These are phyloP conservation scores for Drosophila kepulauana DNA, from an alignment of 1,140 invertebrate genomes.

Conservation along the genomic window DNA sequence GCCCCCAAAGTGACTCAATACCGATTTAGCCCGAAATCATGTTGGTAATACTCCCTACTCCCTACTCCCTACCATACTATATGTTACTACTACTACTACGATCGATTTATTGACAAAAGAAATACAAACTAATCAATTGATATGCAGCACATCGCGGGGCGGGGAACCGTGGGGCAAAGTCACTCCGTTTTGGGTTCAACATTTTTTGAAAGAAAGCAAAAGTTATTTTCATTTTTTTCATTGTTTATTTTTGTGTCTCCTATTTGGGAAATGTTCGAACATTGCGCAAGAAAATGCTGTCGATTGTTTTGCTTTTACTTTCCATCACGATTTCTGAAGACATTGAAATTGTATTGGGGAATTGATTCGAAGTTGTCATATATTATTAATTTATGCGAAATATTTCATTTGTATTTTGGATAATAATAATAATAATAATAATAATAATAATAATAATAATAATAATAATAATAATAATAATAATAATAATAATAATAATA, in stretches of 20 bases:
- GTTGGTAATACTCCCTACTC: slow-evolving; percentile 16
- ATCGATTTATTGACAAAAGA: slow-evolving; percentile 21
- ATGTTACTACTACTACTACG: neutral
- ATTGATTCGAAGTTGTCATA: neutral
- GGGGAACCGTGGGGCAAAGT: slow-evolving; percentile 2
- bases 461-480: no score
- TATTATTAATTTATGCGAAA: no score
- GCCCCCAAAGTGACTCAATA: slow-evolving; percentile 25
- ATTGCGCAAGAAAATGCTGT: slow-evolving; percentile 48
- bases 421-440: no score
- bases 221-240: slow-evolving; percentile 37
- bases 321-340: slow-evolving; percentile 8
- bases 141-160: slow-evolving; percentile 40
- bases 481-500: no score
- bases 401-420: no score
- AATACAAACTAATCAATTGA: slow-evolving; percentile 24
- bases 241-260: slow-evolving; percentile 11
- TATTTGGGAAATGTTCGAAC: slow-evolving; percentile 27
- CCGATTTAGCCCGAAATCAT: slow-evolving; percentile 31
- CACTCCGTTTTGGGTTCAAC: slow-evolving; percentile 42
- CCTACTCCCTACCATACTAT: no score
- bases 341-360: neutral
- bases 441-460: no score
- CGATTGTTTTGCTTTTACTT: slow-evolving; percentile 26
- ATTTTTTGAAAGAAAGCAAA: slow-evolving; percentile 68